phyloP scores from a whole-genome alignment of 2,797 vertebrate species.

The Luscinia luscinia region DNA sequence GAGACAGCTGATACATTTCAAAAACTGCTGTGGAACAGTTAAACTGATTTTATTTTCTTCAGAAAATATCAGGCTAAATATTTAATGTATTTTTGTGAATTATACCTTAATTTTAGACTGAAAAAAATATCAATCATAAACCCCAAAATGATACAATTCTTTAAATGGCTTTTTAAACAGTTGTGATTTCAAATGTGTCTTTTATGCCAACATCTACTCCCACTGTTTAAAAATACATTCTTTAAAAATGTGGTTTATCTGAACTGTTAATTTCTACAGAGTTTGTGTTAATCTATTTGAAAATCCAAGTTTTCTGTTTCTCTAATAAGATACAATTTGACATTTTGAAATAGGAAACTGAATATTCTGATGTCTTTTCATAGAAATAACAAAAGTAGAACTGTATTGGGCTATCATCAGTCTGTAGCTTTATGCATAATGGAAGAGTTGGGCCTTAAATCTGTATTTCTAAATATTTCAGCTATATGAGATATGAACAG shows the following conservation, averaged over 20 bases:
- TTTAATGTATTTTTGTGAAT: not conserved
- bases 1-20: not conserved
- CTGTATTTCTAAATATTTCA: not conserved
- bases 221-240: not conserved
- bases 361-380: not conserved
- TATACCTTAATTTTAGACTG: not conserved
- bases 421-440: not conserved
- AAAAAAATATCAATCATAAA: not conserved
- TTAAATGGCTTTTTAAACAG: not conserved
- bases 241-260: not conserved
- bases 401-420: not conserved
- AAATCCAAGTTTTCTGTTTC: not conserved
- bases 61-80: not conserved
- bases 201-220: not conserved
- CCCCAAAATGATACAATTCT: not conserved
- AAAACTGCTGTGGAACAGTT: not conserved
- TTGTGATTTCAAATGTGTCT: not conserved
- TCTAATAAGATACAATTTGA: not conserved
- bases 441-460: not conserved
- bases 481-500: no score
- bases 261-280: not conserved
- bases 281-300: not conserved
- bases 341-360: not conserved
- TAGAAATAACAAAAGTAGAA: not conserved
- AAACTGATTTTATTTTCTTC: not conserved